Evolutionary conservation across 1,140 invertebrate species (phyloP).

Genomic region (Leptinotarsa lineolata): DNA sequence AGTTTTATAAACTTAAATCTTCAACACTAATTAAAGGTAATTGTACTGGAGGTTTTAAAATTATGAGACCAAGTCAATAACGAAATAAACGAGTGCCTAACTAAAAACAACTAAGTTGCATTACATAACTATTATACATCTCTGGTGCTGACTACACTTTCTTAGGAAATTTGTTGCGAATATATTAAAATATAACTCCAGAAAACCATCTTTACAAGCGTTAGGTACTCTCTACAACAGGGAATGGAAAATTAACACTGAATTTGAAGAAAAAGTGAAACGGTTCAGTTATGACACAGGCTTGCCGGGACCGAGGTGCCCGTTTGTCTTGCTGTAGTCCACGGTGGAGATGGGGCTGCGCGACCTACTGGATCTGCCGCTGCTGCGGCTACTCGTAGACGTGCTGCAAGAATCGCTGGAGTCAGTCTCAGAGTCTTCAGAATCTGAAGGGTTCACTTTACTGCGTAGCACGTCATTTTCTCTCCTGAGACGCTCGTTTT

Average conservation of each 20-base stretch:
- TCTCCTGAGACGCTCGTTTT: constrained; percentile 56
- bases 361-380: constrained; percentile 35
- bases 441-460: constrained; percentile 57
- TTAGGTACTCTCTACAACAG: neutral
- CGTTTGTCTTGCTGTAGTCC: constrained; percentile 45
- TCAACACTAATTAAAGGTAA: neutral
- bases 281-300: neutral
- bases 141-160: too few relatives aligned
- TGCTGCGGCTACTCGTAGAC: constrained; percentile 39
- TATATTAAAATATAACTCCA: too few relatives aligned
- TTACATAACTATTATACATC: too few relatives aligned
- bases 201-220: neutral
- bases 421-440: constrained; percentile 64
- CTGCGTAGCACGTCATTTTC: constrained; percentile 62
- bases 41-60: neutral
- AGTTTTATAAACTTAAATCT: constrained; percentile 1
- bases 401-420: constrained; percentile 52
- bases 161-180: too few relatives aligned
- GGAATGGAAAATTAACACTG: neutral
- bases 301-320: constrained; percentile 31
- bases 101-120: too few relatives aligned
- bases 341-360: constrained; percentile 30
- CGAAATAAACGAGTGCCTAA: neutral
- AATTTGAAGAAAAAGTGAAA: neutral
- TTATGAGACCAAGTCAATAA: neutral